These are phyloP conservation scores for Aptenodytes patagonicus DNA, from an alignment of 2,113 vertebrate genomes.

Conservation along the genomic window DNA sequence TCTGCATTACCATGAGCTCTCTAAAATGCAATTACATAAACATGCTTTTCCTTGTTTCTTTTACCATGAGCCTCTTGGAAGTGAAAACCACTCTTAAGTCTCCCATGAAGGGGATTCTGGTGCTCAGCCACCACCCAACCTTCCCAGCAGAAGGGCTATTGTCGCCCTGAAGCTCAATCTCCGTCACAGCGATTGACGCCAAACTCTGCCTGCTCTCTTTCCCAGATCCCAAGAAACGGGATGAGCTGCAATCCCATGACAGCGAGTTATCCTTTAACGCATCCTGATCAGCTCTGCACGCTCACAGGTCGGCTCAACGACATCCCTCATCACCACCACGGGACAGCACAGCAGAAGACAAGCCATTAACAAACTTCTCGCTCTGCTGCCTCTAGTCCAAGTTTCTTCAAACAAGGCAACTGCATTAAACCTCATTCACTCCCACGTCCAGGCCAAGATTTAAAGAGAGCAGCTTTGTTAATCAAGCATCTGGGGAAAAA, in stretches of 20 bases:
- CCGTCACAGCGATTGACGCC: rapidly evolving
- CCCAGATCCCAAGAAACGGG: neutral
- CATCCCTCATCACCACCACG: neutral
- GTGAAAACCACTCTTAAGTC: neutral
- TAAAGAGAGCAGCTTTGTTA: neutral
- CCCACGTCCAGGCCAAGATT: neutral
- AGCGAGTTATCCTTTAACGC: neutral
- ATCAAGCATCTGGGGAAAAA: neutral
- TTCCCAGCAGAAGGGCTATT: neutral
- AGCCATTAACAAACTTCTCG: neutral
- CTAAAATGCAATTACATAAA: neutral
- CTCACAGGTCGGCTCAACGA: neutral
- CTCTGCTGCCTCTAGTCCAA: neutral
- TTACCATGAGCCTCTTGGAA: neutral
- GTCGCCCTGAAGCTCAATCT: neutral
- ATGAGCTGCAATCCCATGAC: neutral
- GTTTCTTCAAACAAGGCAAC: neutral
- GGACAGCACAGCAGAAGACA: neutral
- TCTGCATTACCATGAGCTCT: neutral
- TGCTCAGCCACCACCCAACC: neutral
- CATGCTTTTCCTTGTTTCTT: neutral
- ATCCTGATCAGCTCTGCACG: neutral
- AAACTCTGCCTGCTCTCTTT: neutral
- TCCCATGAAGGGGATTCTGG: neutral
- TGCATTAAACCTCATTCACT: neutral